Evolutionary conservation across 92 coral and sea anemone genomes (phyloP).

Genomic region (Parazoanthus atlanticus): DNA sequence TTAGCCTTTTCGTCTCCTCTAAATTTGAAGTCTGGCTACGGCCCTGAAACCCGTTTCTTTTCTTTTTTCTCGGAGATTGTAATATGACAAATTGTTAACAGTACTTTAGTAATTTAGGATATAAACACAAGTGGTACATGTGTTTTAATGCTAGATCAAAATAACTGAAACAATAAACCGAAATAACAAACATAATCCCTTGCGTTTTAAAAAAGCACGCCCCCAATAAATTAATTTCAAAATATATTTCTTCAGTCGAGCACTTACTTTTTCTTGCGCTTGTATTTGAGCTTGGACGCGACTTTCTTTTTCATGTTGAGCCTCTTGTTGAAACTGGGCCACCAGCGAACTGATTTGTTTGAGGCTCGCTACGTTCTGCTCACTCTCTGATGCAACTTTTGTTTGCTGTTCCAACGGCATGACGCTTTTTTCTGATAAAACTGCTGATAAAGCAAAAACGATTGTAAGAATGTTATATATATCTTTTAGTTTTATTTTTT

Average conservation of each 20-base stretch:
- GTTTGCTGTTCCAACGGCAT: not conserved
- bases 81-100: too few relatives aligned
- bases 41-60: too few relatives aligned
- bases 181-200: too few relatives aligned
- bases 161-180: too few relatives aligned
- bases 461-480: not conserved
- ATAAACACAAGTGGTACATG: too few relatives aligned
- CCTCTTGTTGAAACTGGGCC: constrained; percentile 79
- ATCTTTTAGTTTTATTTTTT: too few relatives aligned
- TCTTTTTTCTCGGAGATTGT: too few relatives aligned
- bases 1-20: too few relatives aligned
- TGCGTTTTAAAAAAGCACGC: not conserved
- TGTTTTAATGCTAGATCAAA: too few relatives aligned
- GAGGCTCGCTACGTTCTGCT: constrained; percentile 4
- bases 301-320: constrained; percentile 77
- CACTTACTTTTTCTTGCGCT: constrained; percentile 73
- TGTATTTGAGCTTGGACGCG: constrained; percentile 74
- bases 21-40: too few relatives aligned
- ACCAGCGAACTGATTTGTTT: constrained; percentile 81
- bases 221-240: too few relatives aligned
- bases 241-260: not conserved
- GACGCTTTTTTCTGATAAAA: not conserved
- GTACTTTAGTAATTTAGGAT: too few relatives aligned
- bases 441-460: not conserved
- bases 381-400: not conserved